Percentiles rank a stretch among this genome's conserved stretches.
These are phyloP conservation scores for Cranoglanis bouderius DNA, from an alignment of 2,113 vertebrate species.

Conservation along the genomic window DNA sequence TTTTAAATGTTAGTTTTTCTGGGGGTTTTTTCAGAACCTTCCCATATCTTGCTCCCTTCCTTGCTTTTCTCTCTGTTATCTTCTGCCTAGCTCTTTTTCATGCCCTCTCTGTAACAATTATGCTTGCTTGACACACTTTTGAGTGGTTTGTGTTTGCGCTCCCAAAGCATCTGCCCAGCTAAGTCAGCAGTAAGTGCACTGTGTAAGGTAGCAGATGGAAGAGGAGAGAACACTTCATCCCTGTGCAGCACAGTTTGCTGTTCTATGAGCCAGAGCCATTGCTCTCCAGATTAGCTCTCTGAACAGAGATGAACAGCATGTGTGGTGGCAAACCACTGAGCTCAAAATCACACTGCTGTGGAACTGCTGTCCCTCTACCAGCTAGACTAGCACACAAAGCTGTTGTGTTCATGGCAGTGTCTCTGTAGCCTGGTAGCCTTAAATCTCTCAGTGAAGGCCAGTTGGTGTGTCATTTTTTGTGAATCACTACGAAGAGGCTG, in stretches of 20 bases:
- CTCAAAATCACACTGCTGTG: slow-evolving; percentile 58
- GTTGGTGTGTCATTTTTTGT: not conserved
- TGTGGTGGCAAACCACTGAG: slow-evolving; percentile 51
- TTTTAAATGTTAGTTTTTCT: not conserved
- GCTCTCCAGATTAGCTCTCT: slow-evolving; percentile 36
- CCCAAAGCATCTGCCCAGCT: slow-evolving; percentile 62
- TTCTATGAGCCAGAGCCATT: slow-evolving; percentile 42
- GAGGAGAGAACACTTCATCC: slow-evolving; percentile 61
- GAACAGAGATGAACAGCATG: slow-evolving; percentile 36
- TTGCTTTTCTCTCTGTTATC: not conserved
- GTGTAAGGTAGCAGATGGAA: slow-evolving; percentile 65
- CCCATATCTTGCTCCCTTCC: not conserved
- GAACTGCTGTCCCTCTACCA: slow-evolving; percentile 11
- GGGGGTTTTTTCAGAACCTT: not conserved
- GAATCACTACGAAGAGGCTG: not conserved
- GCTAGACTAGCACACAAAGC: slow-evolving; percentile 8
- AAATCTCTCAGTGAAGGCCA: not conserved
- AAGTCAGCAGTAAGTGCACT: slow-evolving; percentile 68
- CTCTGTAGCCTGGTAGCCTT: not conserved
- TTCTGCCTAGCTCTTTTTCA: slow-evolving; percentile 18
- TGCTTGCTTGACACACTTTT: slow-evolving; percentile 66
- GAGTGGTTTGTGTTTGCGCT: slow-evolving; percentile 44
- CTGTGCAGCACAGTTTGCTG: slow-evolving; percentile 50
- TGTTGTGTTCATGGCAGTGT: not conserved
- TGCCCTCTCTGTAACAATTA: slow-evolving; percentile 51